Conservation (phyloP, 2,113 vertebrate species). For the Tragelaphus buxtoni region DNA sequence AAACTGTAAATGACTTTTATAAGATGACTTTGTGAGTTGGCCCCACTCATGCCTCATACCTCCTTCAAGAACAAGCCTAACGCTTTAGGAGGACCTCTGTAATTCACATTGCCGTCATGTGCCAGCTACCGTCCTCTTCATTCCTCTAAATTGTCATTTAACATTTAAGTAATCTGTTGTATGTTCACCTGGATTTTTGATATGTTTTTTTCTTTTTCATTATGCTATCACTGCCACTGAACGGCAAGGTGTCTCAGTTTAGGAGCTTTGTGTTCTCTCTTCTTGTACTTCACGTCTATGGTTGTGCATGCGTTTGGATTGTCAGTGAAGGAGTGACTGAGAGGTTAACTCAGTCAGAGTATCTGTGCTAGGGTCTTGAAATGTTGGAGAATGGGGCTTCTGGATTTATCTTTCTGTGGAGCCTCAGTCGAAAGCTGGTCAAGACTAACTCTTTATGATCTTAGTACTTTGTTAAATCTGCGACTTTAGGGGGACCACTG, state of each 20-base stretch:
- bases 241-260: not conserved
- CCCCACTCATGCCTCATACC: not conserved
- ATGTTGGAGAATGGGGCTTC: not conserved
- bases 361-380: not conserved
- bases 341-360: not conserved
- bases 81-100: not conserved
- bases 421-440: not conserved
- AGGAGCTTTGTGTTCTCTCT: not conserved
- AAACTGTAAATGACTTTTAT: not conserved
- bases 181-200: not conserved
- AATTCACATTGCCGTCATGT: not conserved
- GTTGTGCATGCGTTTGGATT: not conserved
- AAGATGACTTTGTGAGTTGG: not conserved
- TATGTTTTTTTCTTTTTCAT: not conserved
- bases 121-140: not conserved
- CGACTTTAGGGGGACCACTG: not conserved
- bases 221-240: not conserved
- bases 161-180: not conserved
- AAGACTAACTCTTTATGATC: not conserved
- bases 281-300: not conserved
- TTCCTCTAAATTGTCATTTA: slow-evolving; percentile 7
- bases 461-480: not conserved
- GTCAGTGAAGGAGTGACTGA: not conserved
- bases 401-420: not conserved
- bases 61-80: not conserved